Evolutionary conservation across 1,140 invertebrate species (phyloP).

Genomic region (Mycetomoellerius zeteki): DNA sequence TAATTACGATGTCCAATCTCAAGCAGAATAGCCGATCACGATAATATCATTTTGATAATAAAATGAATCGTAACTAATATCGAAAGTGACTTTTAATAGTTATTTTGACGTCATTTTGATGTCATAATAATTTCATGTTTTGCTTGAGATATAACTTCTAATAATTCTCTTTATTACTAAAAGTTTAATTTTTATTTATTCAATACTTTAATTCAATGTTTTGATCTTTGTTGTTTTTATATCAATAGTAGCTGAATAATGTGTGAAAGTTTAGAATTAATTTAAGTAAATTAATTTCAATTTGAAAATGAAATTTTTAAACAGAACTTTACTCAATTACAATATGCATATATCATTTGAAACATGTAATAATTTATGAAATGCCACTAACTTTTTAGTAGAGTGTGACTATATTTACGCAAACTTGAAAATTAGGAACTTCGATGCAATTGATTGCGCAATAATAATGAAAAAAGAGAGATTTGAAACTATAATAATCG

Average conservation of each 20-base stretch:
- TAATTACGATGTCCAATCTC: neutral
- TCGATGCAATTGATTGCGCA: neutral
- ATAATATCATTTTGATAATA: no score
- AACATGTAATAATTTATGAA: neutral
- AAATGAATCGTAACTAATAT: no score
- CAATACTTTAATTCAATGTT: neutral
- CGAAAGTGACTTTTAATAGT: no score
- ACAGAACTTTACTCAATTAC: neutral
- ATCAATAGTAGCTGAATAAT: neutral
- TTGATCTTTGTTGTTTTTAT: neutral
- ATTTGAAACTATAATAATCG: neutral
- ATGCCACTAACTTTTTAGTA: neutral
- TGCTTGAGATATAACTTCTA: neutral
- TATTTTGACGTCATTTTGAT: no score
- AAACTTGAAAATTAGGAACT: neutral
- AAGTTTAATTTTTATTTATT: neutral
- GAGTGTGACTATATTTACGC: conserved; percentile 15
- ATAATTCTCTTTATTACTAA: neutral
- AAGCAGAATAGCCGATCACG: no score
- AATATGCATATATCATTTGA: neutral
- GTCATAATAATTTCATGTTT: no score
- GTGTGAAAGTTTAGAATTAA: neutral
- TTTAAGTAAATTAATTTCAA: no score
- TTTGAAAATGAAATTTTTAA: neutral
- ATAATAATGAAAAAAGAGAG: conserved; percentile 1